Evolutionary conservation across 2,113 vertebrate species (phyloP), one percentile per base, ranked within the genome.

Genomic region (Sander vitreus): DNA sequence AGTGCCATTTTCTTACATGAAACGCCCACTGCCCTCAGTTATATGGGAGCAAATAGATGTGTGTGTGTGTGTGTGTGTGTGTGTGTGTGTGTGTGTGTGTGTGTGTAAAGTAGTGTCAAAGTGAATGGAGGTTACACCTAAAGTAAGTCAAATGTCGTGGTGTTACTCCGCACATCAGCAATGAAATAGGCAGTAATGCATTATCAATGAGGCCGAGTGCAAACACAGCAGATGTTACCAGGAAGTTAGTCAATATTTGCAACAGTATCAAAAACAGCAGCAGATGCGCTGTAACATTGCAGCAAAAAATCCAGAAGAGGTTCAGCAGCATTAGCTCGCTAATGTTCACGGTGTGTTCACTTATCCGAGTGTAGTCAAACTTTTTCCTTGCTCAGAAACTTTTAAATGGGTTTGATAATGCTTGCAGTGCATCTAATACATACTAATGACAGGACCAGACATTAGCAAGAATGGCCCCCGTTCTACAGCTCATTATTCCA

Each of bases 131-230:
- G 78, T 81, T 75, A 58, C 54, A 67, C 36, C 55, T 82, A 30
- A 65, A 87, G 86, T 57, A 25, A 78, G 83, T 79, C 79, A 85
- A 83, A 89, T 64, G 87, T 89, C 63, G 36, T 64, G 78, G 80
- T 70, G 84, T 85, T 91, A 80, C 83, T 74, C 84, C 25, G 57
- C 71, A 76, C 59, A 86, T 89, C 81, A 57, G 53, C 84, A 76
- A 69, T 85, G 85, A 89, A 93, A 89, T 69, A 59, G 67, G 65
- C 59, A 47, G 85, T 78, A 78, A 90, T 89, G 85, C 76, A 83
- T 94, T 92, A 94, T 94, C 93, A 90, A 78, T 88, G 85, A 92
- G 88, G 79, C 85, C 43, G 23, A 80, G 89, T 81, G 88, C 92
- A 87, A 93, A 89, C 86, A 81, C 81, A 78, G 85, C 92, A 89